Evolutionary conservation across 2,888 invertebrate genomes (phyloP), one percentile per base, ranked within the genome.

Genomic region (Bombylius major): DNA sequence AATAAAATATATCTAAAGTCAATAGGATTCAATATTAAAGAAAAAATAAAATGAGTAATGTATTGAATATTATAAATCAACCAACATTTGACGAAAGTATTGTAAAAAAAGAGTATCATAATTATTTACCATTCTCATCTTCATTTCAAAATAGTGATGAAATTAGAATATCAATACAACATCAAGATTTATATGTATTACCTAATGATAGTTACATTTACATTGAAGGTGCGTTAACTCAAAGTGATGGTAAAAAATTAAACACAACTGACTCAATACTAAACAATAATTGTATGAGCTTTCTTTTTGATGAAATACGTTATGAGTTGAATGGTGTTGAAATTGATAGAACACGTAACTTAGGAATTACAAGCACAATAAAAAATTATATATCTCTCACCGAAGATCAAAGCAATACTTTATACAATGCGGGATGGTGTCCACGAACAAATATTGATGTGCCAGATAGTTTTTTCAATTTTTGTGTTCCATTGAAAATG

Each of bases 291-390:
- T 61, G 62, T 45, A 56, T 66, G n/a, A 61, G 64, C 13, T 63
- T 65, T 60, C 51, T 69, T 9, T 69, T 69, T 59, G 66, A 68
- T 56, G 66, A 65, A 61, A 66, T 69, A 54, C 64, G 69, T 7
- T 71, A 70, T 61, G 67, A 69, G 59, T 34, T 69, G 12, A 69
- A 67, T 58, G 68, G 65, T 36, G 59, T 66, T 36, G 66, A 67
- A 59, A 66, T 70, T 48, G 66, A 69, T 64, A 58, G 62, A 6
- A 61, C 50, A 31, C 64, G 66, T 58, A 68, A 69, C 36, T 23
- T 51, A 39, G 67, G 69, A 33, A 57, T 68, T n/a, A 66, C 67
- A 11, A 64, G 64, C 13, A 61, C 66, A 6, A 64, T 69, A 49
- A 70, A 71, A 63, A 63, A 62, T 42, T 68, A 64, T 51, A 58